Evolutionary conservation across 92 coral and sea anemone genomes (phyloP).

Genomic region (Bergia puertoricense): DNA sequence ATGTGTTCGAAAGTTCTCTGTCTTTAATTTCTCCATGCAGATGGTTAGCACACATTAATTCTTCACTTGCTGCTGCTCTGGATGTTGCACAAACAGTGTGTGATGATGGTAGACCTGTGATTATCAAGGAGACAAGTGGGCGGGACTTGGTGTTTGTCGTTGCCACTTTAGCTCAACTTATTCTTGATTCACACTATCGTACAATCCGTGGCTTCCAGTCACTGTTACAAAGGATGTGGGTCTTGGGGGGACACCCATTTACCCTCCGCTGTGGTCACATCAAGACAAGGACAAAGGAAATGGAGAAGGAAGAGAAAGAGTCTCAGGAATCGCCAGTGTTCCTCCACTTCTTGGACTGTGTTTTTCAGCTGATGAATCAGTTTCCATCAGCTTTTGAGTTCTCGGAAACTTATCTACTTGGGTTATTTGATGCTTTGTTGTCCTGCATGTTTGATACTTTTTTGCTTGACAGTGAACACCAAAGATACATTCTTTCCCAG

Average conservation of each 20-base stretch:
- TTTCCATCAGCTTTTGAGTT: constrained; percentile 96
- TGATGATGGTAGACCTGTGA: constrained; percentile 82
- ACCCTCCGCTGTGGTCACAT: constrained; percentile 85
- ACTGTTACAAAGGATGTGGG: constrained; percentile 98
- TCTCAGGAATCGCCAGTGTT: constrained; percentile 87
- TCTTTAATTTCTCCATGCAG: constrained; percentile 41
- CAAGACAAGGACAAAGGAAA: constrained; percentile 47
- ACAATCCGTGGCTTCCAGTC: constrained; percentile 96
- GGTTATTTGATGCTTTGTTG: constrained; percentile 84
- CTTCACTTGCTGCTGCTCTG: constrained; percentile 80
- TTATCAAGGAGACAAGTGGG: constrained; percentile 86
- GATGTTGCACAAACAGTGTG: constrained; percentile 82
- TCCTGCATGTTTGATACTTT: constrained; percentile 97
- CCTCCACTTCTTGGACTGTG: constrained; percentile 95
- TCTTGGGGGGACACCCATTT: constrained; percentile 96
- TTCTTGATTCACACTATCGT: constrained; percentile 87
- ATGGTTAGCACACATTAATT: constrained; percentile 73
- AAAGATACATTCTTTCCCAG: constrained; percentile 61
- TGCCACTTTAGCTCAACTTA: constrained; percentile 85
- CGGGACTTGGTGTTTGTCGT: constrained; percentile 89
- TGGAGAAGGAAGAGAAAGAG: constrained; percentile 80
- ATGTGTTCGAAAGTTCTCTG: background rate
- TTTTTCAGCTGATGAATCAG: constrained; percentile 90
- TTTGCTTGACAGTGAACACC: constrained; percentile 88
- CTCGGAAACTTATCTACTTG: constrained; percentile 92